These are phyloP conservation scores for Timema cristinae DNA, from an alignment of 2,888 invertebrate genomes.

Conservation along the genomic window DNA sequence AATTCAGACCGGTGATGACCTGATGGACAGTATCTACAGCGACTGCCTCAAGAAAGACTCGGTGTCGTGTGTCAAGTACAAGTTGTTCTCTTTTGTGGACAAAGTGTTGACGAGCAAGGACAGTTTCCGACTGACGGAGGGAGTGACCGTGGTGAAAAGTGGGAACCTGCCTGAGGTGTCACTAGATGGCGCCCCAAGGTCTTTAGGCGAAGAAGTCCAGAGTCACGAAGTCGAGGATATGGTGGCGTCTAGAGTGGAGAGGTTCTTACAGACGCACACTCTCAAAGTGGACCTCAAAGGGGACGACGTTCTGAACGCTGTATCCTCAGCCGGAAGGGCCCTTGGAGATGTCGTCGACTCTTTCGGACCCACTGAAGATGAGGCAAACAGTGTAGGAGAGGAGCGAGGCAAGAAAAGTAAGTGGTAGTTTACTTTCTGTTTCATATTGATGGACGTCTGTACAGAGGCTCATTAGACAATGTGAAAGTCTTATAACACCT, in stretches of 20 bases:
- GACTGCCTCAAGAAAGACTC: constrained; percentile 81
- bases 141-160: constrained; percentile 77
- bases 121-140: constrained; percentile 73
- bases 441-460: too few relatives aligned
- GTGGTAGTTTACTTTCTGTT: constrained; percentile 31
- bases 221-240: constrained; percentile 55
- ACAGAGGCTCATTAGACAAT: too few relatives aligned
- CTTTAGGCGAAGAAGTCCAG: constrained; percentile 40
- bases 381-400: constrained; percentile 49
- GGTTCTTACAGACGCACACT: constrained; percentile 75
- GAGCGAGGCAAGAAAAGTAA: constrained; percentile 78
- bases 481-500: too few relatives aligned
- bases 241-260: constrained; percentile 63
- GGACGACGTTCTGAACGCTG: constrained; percentile 74
- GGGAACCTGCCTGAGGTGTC: constrained; percentile 54
- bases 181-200: constrained; percentile 71
- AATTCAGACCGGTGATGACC: constrained; percentile 68
- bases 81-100: constrained; percentile 81
- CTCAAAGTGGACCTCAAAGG: constrained; percentile 82
- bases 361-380: constrained; percentile 53
- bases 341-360: constrained; percentile 66
- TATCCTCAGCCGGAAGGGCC: constrained; percentile 74
- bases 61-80: constrained; percentile 80
- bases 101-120: constrained; percentile 79
- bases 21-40: constrained; percentile 69